Evolutionary conservation across 2,113 vertebrate species (phyloP), one percentile per base, ranked within the genome.

Genomic region (Indicator maculatus): DNA sequence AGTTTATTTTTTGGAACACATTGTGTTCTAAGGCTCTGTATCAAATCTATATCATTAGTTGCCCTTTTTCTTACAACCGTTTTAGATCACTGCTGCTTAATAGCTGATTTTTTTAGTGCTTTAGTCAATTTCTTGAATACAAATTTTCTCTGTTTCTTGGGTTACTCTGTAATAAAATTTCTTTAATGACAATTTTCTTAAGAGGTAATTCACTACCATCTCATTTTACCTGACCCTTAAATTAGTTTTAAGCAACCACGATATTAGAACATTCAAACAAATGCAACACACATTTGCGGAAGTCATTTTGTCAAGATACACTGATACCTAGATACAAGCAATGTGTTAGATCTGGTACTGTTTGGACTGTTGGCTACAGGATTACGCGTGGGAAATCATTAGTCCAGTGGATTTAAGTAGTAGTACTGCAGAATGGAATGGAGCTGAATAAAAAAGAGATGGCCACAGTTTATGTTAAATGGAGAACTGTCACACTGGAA

Each of bases 141-240:
- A 77, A 77, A 30, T 91, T 28, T 18, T n/a, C 56, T 91, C 92
- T 85, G 31, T 96, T 88, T 92, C 70, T 33, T 5, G 24, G 9
- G 19, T 78, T 61, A 47, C 45, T 80, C 61, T 76, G 63, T 93
- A 96, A 90, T 69, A 88, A 93, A 90, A 50, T 79, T 79, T 61
- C n/a, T 70, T 67, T 87, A 70, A 64, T 8, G 60, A 60, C 47
- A 76, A n/a, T 84, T 96, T 95, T 93, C 82, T 73, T 53, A 77
- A 67, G 63, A 89, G 69, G 45, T 79, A 70, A 88, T 88, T 77
- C 80, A 74, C 72, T 83, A 86, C 50, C 53, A 70, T 94, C 79
- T 83, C 58, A 77, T 97, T 89, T 93, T 91, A 11, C 67, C 52
- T 89, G 89, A 93, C 83, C 74, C 94, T 93, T 95, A 89, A 70